A percentile compares a stretch with the other conserved stretches of the same genome.
These are phyloP conservation scores for Rhagologus leucostigma DNA, from an alignment of 2,113 vertebrate species.

Conservation along the genomic window DNA sequence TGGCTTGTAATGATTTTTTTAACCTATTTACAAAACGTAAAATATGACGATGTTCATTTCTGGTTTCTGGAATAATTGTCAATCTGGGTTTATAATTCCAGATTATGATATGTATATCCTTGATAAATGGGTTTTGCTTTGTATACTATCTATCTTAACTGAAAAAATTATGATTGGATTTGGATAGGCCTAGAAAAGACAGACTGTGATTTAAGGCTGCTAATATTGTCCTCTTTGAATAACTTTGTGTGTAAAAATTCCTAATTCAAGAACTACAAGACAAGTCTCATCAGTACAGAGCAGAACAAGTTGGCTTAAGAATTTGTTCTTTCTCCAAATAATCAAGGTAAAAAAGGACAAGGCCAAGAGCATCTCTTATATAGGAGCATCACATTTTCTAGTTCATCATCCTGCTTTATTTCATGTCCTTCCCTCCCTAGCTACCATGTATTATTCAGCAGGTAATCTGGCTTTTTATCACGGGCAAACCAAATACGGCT, in stretches of 20 bases:
- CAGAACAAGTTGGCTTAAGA: not conserved
- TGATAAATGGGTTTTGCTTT: not conserved
- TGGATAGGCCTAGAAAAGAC: not conserved
- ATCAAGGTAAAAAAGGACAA: not conserved
- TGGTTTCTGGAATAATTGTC: not conserved
- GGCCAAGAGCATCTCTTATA: not conserved
- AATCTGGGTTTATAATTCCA: not conserved
- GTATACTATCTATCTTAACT: not conserved
- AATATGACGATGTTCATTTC: not conserved
- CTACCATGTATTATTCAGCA: not conserved
- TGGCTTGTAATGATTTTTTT: not conserved
- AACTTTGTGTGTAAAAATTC: not conserved
- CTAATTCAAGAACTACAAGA: not conserved
- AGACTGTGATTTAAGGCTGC: not conserved
- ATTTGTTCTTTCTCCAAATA: not conserved
- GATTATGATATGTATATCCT: not conserved
- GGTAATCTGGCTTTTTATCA: not conserved
- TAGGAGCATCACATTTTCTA: not conserved
- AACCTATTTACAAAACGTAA: not conserved
- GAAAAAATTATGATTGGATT: not conserved
- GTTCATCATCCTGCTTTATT: not conserved
- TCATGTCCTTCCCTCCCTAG: not conserved
- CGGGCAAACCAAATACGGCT: not conserved
- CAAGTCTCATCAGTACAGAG: not conserved
- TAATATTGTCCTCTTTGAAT: not conserved